A percentile compares a stretch with the other conserved stretches of the same genome.
These are phyloP conservation scores for Netelia fuscicornis DNA, from an alignment of 2,888 invertebrate species.

Conservation along the genomic window DNA sequence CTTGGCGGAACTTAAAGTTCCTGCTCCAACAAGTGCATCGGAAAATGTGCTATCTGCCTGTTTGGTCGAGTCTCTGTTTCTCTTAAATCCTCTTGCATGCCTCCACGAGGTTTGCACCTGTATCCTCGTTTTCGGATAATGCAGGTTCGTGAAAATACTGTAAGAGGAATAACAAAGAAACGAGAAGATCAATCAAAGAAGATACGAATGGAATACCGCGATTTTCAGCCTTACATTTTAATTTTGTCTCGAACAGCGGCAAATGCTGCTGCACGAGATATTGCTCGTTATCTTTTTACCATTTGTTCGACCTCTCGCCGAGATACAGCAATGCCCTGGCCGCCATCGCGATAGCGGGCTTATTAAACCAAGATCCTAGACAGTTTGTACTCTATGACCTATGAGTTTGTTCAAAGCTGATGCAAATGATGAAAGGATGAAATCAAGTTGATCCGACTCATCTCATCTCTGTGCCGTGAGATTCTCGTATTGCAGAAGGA, in stretches of 20 bases:
- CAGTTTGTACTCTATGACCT: constrained; percentile 5
- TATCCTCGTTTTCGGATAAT: constrained; percentile 71
- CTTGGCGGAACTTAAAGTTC: constrained; percentile 84
- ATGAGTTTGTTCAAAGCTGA: constrained; percentile 38
- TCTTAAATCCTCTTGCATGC: constrained; percentile 74
- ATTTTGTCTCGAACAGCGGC: neutral
- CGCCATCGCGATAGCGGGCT: constrained; percentile 72
- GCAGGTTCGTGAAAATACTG: constrained; percentile 77
- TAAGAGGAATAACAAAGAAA: constrained; percentile 44
- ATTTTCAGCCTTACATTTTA: constrained; percentile 48
- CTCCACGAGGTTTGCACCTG: constrained; percentile 70
- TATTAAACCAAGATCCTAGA: constrained; percentile 13
- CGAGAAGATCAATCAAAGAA: constrained; percentile 17
- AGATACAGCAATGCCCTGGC: constrained; percentile 73
- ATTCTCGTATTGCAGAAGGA: neutral
- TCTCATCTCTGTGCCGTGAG: neutral
- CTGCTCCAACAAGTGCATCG: constrained; percentile 82
- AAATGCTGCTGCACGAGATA: neutral
- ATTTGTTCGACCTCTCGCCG: constrained; percentile 72
- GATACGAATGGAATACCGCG: constrained; percentile 3
- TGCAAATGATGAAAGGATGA: constrained; percentile 36
- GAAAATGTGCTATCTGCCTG: constrained; percentile 56
- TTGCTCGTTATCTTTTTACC: constrained; percentile 70
- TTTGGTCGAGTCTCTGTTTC: constrained; percentile 63
- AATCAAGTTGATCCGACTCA: constrained; percentile 1